Evolutionary conservation across 2,888 invertebrate species (phyloP).

Genomic region (Drosophila paranaensis): DNA sequence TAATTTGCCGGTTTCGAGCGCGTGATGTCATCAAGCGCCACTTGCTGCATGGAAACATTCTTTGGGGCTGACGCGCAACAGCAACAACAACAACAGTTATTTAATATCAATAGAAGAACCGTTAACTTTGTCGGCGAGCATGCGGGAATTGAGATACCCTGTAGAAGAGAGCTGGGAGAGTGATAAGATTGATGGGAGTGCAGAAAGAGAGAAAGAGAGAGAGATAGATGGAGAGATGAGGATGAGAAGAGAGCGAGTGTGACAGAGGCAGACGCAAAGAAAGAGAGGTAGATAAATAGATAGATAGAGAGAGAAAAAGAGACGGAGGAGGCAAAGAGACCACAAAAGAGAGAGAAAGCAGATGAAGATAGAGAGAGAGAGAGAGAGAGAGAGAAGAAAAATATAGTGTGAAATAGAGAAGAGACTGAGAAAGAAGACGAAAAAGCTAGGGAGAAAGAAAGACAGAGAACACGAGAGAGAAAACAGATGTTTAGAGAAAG

Average conservation of each 20-base stretch:
- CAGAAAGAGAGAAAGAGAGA: too few species aligned
- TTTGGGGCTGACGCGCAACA: slow-evolving; percentile 17
- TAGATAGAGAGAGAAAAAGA: background rate
- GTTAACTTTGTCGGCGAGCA: background rate
- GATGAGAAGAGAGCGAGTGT: background rate
- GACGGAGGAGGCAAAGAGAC: background rate
- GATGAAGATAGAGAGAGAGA: too few species aligned
- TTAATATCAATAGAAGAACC: background rate
- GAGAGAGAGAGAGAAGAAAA: too few species aligned
- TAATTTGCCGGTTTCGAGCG: slow-evolving; percentile 59
- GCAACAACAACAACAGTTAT: slow-evolving; percentile 23
- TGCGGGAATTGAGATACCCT: slow-evolving; percentile 2
- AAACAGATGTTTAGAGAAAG: background rate
- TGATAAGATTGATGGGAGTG: too few species aligned
- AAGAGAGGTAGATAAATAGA: background rate
- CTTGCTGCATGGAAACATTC: slow-evolving; percentile 61
- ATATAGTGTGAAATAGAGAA: too few species aligned
- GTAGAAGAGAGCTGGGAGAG: background rate
- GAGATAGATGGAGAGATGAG: background rate
- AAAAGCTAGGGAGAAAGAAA: background rate
- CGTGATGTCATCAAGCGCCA: slow-evolving; percentile 72
- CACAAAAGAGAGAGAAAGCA: too few species aligned
- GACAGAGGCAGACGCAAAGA: too few species aligned
- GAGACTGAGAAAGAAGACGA: too few species aligned
- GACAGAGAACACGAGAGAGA: background rate